These are phyloP conservation scores for Amiota minor DNA, from an alignment of 2,888 invertebrate species.

Conservation along the genomic window DNA sequence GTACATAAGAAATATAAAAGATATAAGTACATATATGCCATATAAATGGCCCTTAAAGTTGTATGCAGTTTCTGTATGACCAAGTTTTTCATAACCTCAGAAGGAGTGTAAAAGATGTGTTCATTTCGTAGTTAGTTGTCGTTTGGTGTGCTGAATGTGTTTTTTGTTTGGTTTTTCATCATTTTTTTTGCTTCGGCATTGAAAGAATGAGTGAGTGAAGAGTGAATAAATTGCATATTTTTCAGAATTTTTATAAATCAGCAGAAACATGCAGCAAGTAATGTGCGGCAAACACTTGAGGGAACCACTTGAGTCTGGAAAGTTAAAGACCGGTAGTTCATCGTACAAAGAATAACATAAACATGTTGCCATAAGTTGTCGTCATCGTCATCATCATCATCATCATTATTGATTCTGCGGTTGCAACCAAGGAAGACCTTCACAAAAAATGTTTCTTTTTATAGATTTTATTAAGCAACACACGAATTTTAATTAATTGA, in stretches of 20 bases:
- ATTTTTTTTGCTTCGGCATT: neutral
- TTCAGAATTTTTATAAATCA: conserved; percentile 52
- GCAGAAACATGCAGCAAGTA: neutral
- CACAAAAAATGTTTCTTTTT: conserved; percentile 34
- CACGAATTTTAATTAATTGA: conserved; percentile 68
- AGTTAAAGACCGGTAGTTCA: conserved; percentile 20
- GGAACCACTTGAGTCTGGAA: neutral
- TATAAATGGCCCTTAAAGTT: too few relatives aligned
- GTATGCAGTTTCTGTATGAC: too few relatives aligned
- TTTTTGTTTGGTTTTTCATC: neutral
- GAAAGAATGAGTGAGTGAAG: conserved; percentile 35
- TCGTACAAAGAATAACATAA: neutral
- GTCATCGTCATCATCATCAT: conserved; percentile 23
- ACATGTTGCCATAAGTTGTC: neutral
- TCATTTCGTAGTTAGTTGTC: too few relatives aligned
- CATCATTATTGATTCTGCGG: neutral
- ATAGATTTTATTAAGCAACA: conserved; percentile 57
- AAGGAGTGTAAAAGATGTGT: too few relatives aligned
- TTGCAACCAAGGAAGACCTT: neutral
- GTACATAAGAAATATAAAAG: too few relatives aligned
- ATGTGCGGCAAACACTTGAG: conserved; percentile 8
- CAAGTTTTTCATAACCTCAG: too few relatives aligned
- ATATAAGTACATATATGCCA: too few relatives aligned
- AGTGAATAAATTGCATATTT: conserved; percentile 66
- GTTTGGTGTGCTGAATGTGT: neutral